Percentiles rank a stretch among this genome's conserved stretches.
Evolutionary conservation across 2,113 vertebrate species (phyloP).

Genomic region (Ranitomeya variabilis): DNA sequence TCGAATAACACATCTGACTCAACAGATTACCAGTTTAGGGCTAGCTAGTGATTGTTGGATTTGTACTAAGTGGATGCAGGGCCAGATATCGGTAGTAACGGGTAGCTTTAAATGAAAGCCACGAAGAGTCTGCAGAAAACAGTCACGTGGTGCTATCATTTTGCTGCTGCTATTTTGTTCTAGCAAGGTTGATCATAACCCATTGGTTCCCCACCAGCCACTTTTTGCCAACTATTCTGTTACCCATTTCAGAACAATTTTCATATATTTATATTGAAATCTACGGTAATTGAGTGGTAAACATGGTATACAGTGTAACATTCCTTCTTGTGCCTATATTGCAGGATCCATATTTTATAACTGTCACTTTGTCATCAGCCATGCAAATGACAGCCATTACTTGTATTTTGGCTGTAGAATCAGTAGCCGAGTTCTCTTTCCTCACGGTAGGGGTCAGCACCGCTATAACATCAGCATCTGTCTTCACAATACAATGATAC

Average conservation of each 20-base stretch:
- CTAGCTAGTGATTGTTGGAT: background rate
- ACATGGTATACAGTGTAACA: too few species aligned
- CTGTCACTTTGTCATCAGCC: background rate
- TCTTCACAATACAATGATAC: background rate
- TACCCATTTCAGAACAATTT: too few species aligned
- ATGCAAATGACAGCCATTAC: background rate
- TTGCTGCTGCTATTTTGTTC: background rate
- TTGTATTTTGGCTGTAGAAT: background rate
- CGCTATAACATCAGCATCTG: constrained; percentile 10
- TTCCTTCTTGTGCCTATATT: too few species aligned
- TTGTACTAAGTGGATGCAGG: background rate
- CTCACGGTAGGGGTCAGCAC: constrained; percentile 47
- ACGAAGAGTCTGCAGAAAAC: background rate
- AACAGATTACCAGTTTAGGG: too few species aligned
- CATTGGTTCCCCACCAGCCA: too few species aligned
- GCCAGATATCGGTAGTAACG: too few species aligned
- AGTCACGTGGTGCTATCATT: background rate
- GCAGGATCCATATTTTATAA: background rate
- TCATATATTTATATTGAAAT: too few species aligned
- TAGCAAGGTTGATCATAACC: background rate
- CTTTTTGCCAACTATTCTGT: too few species aligned
- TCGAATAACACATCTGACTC: too few species aligned
- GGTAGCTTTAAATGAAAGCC: background rate
- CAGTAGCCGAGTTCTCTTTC: background rate
- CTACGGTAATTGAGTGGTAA: too few species aligned